These are phyloP conservation scores for Panopea generosa DNA, from an alignment of 2,888 invertebrate species.

Conservation along the genomic window DNA sequence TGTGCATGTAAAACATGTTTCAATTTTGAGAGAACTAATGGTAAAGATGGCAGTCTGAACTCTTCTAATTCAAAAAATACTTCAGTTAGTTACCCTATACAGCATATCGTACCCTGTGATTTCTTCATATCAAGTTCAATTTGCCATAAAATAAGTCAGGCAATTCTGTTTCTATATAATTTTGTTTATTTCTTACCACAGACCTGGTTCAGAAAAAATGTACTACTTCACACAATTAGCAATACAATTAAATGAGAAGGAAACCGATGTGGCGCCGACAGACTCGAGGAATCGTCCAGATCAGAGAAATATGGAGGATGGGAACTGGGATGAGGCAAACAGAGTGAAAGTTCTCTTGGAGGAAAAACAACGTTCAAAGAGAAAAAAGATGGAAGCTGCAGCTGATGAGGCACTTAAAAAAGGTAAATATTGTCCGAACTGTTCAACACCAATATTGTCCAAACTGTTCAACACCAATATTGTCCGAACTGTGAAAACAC, in stretches of 20 bases:
- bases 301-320: constrained; percentile 94
- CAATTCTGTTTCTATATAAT: too few species aligned
- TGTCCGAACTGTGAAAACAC: not conserved
- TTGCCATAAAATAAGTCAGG: too few species aligned
- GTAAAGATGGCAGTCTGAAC: too few species aligned
- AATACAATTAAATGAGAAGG: constrained; percentile 97
- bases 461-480: not conserved
- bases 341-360: constrained; percentile 95
- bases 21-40: too few species aligned
- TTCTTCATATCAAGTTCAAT: too few species aligned
- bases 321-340: constrained; percentile 87
- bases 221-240: constrained; percentile 98
- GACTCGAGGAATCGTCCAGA: constrained; percentile 97
- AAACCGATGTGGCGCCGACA: constrained; percentile 96
- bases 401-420: constrained; percentile 77
- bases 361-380: constrained; percentile 95
- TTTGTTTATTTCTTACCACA: constrained; percentile 75
- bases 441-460: not conserved
- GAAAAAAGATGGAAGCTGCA: constrained; percentile 91
- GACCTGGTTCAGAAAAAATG: constrained; percentile 90
- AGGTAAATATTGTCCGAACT: constrained; percentile 65
- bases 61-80: too few species aligned
- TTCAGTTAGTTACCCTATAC: too few species aligned
- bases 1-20: too few species aligned
- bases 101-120: too few species aligned